Percentiles rank a stretch among this genome's conserved stretches.
phyloP scores from a whole-genome alignment of 2,113 vertebrate species.

The Limanda limanda region DNA sequence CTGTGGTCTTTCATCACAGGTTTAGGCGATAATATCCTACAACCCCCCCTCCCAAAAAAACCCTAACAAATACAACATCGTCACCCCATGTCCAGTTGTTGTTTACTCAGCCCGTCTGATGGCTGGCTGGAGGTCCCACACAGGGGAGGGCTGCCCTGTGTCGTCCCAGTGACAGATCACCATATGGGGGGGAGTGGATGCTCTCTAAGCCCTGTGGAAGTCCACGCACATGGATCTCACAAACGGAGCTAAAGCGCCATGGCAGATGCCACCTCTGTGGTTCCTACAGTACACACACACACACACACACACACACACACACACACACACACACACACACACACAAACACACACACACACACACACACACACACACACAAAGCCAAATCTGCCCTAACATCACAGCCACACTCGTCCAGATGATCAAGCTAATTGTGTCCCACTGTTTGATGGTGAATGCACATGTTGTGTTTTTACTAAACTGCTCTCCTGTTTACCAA shows the following conservation, averaged over 20 bases:
- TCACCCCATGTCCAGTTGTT: slow-evolving; percentile 73
- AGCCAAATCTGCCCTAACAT: slow-evolving; percentile 55
- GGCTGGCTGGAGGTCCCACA: slow-evolving; percentile 67
- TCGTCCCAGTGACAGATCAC: slow-evolving; percentile 64
- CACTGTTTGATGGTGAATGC: slow-evolving; percentile 48
- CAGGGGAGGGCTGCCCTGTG: slow-evolving; percentile 60
- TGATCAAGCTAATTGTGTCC: slow-evolving; percentile 71
- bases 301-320: slow-evolving; percentile 46
- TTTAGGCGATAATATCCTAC: slow-evolving; percentile 49
- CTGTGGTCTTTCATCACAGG: slow-evolving; percentile 33
- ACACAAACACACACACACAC: slow-evolving; percentile 43
- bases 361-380: slow-evolving; percentile 13
- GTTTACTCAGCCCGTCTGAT: slow-evolving; percentile 69
- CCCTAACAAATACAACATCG: slow-evolving; percentile 28
- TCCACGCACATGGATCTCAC: slow-evolving; percentile 73
- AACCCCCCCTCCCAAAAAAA: slow-evolving; percentile 8
- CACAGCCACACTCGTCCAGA: slow-evolving; percentile 57
- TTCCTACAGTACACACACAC: slow-evolving; percentile 19
- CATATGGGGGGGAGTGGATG: slow-evolving; percentile 70
- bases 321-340: slow-evolving; percentile 29
- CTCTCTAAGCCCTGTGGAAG: slow-evolving; percentile 75
- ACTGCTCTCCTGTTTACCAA: slow-evolving; percentile 45
- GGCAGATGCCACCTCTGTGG: slow-evolving; percentile 74
- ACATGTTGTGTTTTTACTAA: slow-evolving; percentile 61
- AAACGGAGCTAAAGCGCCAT: slow-evolving; percentile 69